A percentile compares a stretch with the other conserved stretches of the same genome.
phyloP scores from a whole-genome alignment of 1,140 invertebrate species.

The Leguminivora glycinivorella region DNA sequence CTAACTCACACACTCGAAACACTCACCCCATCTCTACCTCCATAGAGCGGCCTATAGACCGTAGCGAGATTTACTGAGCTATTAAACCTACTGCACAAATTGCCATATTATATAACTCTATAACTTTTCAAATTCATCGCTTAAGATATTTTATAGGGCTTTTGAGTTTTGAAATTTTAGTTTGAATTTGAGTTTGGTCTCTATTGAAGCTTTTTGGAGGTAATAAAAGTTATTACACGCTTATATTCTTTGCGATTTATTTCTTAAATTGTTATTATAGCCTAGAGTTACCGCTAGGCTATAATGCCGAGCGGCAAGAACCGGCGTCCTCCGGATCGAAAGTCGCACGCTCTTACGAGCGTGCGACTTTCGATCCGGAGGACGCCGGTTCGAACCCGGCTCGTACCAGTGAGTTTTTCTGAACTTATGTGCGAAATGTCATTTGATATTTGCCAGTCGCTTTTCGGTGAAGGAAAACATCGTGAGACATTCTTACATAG shows the following conservation, averaged over 20 bases:
- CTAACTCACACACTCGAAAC: constrained; percentile 35
- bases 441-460: too few species aligned
- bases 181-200: constrained; percentile 43
- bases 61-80: constrained; percentile 70
- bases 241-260: too few species aligned
- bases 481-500: too few species aligned
- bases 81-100: constrained; percentile 67
- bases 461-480: too few species aligned
- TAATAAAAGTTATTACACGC: constrained; percentile 22
- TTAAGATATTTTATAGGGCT: constrained; percentile 19
- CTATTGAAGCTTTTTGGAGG: constrained; percentile 25
- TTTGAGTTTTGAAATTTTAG: not conserved
- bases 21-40: constrained; percentile 44
- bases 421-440: too few species aligned
- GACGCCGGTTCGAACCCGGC: too few species aligned
- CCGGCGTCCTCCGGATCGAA: too few species aligned
- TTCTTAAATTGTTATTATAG: not conserved
- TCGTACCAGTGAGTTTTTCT: too few species aligned
- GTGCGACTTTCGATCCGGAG: too few species aligned
- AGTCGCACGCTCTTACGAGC: too few species aligned
- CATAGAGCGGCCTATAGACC: constrained; percentile 52
- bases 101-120: constrained; percentile 69
- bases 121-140: constrained; percentile 30
- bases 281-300: too few species aligned
- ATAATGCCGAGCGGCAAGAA: too few species aligned